Evolutionary conservation across 2,797 vertebrate genomes (phyloP), one percentile per base, ranked within the genome.

Genomic region (Calcarius lapponicus): DNA sequence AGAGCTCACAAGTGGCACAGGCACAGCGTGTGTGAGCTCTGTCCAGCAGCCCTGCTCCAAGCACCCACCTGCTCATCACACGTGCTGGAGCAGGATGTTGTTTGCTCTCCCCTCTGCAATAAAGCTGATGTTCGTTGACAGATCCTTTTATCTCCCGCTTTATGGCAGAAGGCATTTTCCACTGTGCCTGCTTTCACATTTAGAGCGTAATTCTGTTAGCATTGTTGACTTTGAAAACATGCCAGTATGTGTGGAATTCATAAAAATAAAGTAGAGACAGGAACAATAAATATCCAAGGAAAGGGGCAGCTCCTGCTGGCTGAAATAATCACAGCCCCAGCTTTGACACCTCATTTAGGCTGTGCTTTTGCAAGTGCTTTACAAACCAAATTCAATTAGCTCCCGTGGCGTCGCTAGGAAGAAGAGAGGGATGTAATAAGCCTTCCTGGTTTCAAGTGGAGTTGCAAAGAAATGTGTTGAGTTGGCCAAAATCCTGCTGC

Each of bases 351-450:
- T 29, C 92, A 51, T 94, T 96, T 96, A 91, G 94, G 86, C 94
- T 95, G 92, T 91, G 96, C 93, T 96, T 97, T 96, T 97, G 92
- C 89, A 88, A 96, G 86, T 92, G 92, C 94, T 97, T 96, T 96
- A 94, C 93, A 93, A 96, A 96, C 94, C 93, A 95, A 89, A 96
- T 94, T 96, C 94, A 96, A 96, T 97, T 96, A 97, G 89, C 54
- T 89, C 95, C 95, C 58, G 91, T 90, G 73, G 96, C 5, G 79
- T 93, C n/a, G 25, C 81, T 93, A 91, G 95, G 94, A 95, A 93
- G 92, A 80, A 67, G 88, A 69, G 95, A 91, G 71, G 92, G 94
- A 88, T 78, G 92, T 88, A 96, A 92, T 90, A 90, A 93, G 78
- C 91, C 88, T 94, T 93, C 85, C 91, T 81, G 83, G 40, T 94